Base-by-base conservation (phyloP, 2,888 invertebrate species). In the Homarus gammarus region DNA sequence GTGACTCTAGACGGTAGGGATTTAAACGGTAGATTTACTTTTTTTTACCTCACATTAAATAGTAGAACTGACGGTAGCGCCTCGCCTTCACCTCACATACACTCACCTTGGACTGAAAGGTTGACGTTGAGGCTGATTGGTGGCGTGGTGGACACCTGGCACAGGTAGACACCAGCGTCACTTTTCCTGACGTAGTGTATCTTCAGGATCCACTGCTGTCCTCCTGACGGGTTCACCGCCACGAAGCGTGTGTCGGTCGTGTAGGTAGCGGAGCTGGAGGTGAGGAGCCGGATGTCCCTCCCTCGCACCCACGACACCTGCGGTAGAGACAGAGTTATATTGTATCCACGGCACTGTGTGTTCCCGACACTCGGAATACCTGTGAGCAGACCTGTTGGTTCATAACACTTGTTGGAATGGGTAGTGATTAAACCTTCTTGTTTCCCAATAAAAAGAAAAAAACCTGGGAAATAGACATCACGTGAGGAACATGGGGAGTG, bases 291-390 rank as follows among this genome's bases (percentile, higher is more conserved):
- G 73, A 89, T 91, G 84, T 91, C 89, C 2, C 84, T 6, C 10
- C 91, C 89, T 0, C 91, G 77, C 6, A 91, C 84, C 91, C 91
- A 91, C 0, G 91, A 91, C 12, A 91, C 91, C 91, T 91, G 84
- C 18, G 12, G 44, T n/a, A n/a, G 78, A 27, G 51, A 51, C 27
- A 40, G 27, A n/a, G 18, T 2, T 22, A n/a, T 27, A 38, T 73
- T 6, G 22, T 73, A 73, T 68, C 8, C 18, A n/a, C n/a, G n/a
- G n/a, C n/a, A n/a, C n/a, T n/a, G n/a, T n/a, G n/a, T n/a, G n/a
- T n/a, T n/a, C n/a, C n/a, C n/a, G n/a, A n/a, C n/a, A n/a, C n/a
- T n/a, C n/a, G n/a, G 31, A 15, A 36, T 31, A 72, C 1, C 72
- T 72, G 72, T 1, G 72, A 22, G 56, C n/a, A 56, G 18, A 56